These are phyloP conservation scores for Cairina moschata DNA, from an alignment of 2,113 vertebrate species.

Conservation along the genomic window DNA sequence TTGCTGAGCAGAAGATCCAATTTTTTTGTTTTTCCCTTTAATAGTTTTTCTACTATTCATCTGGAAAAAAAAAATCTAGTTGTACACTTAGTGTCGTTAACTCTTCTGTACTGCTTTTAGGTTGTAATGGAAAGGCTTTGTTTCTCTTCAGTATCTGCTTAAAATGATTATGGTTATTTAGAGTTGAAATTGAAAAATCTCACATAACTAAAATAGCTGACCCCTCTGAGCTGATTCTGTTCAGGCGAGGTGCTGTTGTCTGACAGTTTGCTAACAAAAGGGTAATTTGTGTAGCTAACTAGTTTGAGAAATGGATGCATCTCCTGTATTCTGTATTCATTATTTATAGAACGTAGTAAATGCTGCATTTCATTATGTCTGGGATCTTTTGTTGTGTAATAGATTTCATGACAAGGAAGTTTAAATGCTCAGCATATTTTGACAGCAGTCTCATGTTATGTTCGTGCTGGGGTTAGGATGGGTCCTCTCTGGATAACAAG, in stretches of 20 bases:
- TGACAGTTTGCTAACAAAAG: background rate
- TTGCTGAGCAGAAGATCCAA: background rate
- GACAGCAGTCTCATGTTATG: background rate
- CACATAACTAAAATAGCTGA: background rate
- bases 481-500: background rate
- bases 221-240: background rate
- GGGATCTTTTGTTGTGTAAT: background rate
- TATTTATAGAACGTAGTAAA: conserved; percentile 14
- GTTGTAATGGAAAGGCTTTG: background rate
- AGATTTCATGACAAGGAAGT: background rate
- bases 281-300: background rate
- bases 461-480: background rate
- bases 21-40: background rate
- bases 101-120: background rate
- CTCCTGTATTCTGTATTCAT: background rate
- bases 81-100: background rate
- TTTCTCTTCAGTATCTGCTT: background rate
- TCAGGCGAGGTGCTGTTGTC: background rate
- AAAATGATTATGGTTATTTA: background rate
- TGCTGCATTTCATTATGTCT: background rate
- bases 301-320: background rate
- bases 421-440: background rate
- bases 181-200: background rate
- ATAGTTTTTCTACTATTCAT: background rate
- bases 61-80: background rate